phyloP scores from a whole-genome alignment of 2,113 vertebrate species.

The Austrofundulus limnaeus region DNA sequence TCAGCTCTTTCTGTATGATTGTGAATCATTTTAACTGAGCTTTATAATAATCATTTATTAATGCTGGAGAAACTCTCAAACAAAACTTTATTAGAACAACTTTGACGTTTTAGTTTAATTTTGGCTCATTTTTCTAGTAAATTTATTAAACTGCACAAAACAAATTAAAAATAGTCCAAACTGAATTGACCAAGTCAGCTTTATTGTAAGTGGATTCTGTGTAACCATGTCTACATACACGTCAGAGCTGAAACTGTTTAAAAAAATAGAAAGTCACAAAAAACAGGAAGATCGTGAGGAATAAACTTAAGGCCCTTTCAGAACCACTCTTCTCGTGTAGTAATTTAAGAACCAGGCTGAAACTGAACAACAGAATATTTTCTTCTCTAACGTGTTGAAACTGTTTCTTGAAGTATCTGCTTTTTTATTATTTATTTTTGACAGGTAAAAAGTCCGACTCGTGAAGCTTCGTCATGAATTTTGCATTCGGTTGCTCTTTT shows the following conservation, averaged over 20 bases:
- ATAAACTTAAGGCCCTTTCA: slow-evolving; percentile 50
- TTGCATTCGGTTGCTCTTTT: slow-evolving; percentile 15
- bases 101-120: no score
- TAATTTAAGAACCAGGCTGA: slow-evolving; percentile 33
- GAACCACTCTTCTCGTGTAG: slow-evolving; percentile 31
- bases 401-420: slow-evolving; percentile 45
- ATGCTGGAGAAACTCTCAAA: background rate
- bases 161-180: background rate
- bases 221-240: slow-evolving; percentile 51
- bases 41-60: background rate
- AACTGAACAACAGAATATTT: slow-evolving; percentile 12
- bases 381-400: slow-evolving; percentile 35
- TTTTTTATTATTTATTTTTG: slow-evolving; percentile 6
- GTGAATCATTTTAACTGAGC: background rate
- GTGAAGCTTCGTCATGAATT: slow-evolving; percentile 14
- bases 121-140: background rate
- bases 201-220: slow-evolving; percentile 61
- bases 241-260: slow-evolving; percentile 52
- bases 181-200: slow-evolving; percentile 45
- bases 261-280: slow-evolving; percentile 57
- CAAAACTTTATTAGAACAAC: background rate
- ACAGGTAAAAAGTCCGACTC: slow-evolving; percentile 10
- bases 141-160: no score
- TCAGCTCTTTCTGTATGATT: no score
- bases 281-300: slow-evolving; percentile 46